These are phyloP conservation scores for Heterodera schachtii DNA, from an alignment of 1,140 invertebrate species.

Conservation along the genomic window DNA sequence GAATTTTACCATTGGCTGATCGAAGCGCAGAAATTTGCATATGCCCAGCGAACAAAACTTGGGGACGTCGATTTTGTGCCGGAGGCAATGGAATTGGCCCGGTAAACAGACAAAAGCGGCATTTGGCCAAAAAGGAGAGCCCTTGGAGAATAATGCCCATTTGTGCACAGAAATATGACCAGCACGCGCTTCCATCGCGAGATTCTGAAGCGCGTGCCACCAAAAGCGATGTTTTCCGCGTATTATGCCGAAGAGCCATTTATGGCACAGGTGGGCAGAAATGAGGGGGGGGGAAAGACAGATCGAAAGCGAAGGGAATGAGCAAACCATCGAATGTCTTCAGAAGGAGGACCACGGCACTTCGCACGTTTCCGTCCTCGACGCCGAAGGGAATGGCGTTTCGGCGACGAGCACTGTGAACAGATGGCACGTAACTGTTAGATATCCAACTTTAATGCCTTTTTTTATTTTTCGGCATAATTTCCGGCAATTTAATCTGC, in stretches of 20 bases:
- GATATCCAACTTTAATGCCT: not conserved
- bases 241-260: constrained; percentile 45
- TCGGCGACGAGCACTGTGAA: constrained; percentile 89
- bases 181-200: constrained; percentile 28
- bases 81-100: constrained; percentile 67
- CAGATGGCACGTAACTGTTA: constrained; percentile 70
- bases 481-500: not conserved
- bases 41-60: constrained; percentile 79
- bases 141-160: not conserved
- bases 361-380: constrained; percentile 83
- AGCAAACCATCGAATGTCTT: not conserved
- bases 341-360: constrained; percentile 73
- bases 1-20: constrained; percentile 79
- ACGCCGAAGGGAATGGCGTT: constrained; percentile 86
- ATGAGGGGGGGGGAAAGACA: not conserved
- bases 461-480: not conserved
- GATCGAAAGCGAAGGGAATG: not conserved
- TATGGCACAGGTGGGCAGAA: constrained; percentile 1
- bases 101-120: not conserved
- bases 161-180: constrained; percentile 50
- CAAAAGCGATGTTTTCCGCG: constrained; percentile 42
- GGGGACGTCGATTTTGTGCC: constrained; percentile 80
- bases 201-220: constrained; percentile 42
- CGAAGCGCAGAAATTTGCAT: constrained; percentile 90
- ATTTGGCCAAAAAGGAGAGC: too few species aligned